These are phyloP conservation scores for Ruditapes philippinarum DNA, from an alignment of 1,140 invertebrate genomes.

Conservation along the genomic window DNA sequence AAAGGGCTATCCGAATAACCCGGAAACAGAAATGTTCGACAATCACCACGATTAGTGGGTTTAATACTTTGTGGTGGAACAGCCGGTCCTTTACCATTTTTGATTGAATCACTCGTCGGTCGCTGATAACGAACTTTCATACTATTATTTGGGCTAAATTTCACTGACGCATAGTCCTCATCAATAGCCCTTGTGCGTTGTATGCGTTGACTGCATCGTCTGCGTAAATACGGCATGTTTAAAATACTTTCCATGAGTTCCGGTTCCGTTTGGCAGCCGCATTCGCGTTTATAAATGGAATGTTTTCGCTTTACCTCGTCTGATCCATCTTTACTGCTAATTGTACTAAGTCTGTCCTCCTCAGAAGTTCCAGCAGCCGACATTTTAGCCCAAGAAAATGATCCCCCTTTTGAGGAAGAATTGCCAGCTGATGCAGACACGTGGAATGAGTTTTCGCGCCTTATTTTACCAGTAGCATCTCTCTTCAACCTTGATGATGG, in stretches of 20 bases:
- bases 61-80: not conserved
- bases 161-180: slow-evolving; percentile 52
- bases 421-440: slow-evolving; percentile 56
- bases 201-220: slow-evolving; percentile 42
- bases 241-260: slow-evolving; percentile 63
- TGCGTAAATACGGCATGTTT: slow-evolving; percentile 54
- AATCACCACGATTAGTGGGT: slow-evolving; percentile 32
- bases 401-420: slow-evolving; percentile 24
- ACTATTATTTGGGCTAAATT: slow-evolving; percentile 62
- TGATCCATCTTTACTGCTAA: slow-evolving; percentile 71
- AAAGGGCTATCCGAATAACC: slow-evolving; percentile 59
- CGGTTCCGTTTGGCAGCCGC: slow-evolving; percentile 72
- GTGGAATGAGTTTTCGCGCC: slow-evolving; percentile 73
- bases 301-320: slow-evolving; percentile 52
- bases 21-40: slow-evolving; percentile 40
- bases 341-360: slow-evolving; percentile 68
- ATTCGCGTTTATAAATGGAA: slow-evolving; percentile 62
- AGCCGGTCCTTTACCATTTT: slow-evolving; percentile 22
- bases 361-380: slow-evolving; percentile 63
- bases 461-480: slow-evolving; percentile 64
- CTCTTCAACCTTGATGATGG: slow-evolving; percentile 45
- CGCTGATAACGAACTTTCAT: slow-evolving; percentile 53
- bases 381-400: slow-evolving; percentile 72
- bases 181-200: slow-evolving; percentile 56
- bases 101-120: not conserved